A percentile compares a stretch with the other conserved stretches of the same genome.
phyloP scores from a whole-genome alignment of 2,113 vertebrate genomes.

The Pelecanoides urinatrix region DNA sequence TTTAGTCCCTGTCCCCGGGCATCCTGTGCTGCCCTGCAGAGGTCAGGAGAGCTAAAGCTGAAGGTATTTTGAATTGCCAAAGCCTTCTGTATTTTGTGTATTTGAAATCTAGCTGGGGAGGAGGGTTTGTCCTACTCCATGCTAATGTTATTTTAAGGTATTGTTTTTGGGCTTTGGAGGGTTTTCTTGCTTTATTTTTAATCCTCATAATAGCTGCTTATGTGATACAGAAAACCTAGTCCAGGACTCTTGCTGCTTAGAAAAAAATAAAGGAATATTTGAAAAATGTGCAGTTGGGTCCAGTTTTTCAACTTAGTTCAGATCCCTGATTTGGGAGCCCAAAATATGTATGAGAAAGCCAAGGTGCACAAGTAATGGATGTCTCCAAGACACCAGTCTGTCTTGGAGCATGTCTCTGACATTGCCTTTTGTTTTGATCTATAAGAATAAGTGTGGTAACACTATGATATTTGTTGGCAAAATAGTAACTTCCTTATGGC shows the following conservation, averaged over 20 bases:
- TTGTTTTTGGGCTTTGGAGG: neutral
- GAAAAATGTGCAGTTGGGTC: neutral
- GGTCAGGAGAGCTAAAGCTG: neutral
- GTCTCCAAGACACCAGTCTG: neutral
- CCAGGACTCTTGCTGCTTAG: neutral
- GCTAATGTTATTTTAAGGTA: neutral
- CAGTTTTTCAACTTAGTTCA: neutral
- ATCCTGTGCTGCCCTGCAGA: neutral
- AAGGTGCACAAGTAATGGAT: neutral
- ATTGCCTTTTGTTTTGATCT: neutral
- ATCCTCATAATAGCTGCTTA: neutral
- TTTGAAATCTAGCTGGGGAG: neutral
- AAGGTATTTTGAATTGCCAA: neutral
- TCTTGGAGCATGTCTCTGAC: neutral
- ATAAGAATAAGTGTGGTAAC: accelerated
- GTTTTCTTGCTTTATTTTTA: neutral
- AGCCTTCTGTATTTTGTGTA: neutral
- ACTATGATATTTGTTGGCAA: neutral
- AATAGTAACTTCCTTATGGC: neutral
- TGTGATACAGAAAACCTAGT: neutral
- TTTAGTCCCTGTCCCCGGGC: neutral
- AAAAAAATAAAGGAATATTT: neutral
- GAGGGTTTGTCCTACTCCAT: neutral
- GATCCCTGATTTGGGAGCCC: neutral
- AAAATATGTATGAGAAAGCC: neutral